phyloP scores from a whole-genome alignment of 2,888 invertebrate species.

The Nowickia ferox region DNA sequence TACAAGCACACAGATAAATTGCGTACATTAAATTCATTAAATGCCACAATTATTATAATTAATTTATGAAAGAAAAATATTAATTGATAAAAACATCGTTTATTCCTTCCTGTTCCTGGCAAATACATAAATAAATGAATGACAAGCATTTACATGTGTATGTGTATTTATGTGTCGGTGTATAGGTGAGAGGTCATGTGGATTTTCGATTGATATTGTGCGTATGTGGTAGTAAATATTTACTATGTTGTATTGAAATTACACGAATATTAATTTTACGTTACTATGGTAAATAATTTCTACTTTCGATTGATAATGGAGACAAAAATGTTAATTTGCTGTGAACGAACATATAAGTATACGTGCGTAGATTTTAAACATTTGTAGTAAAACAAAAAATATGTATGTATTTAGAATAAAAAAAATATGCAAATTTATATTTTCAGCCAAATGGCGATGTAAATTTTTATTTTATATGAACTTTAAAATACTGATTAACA shows the following conservation, averaged over 20 bases:
- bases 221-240: background rate
- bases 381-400: no score
- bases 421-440: no score
- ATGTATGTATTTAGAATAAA: no score
- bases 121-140: constrained; percentile 30
- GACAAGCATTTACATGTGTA: background rate
- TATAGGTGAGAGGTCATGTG: background rate
- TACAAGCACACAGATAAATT: constrained; percentile 34
- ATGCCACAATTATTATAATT: constrained; percentile 83
- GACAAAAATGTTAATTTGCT: constrained; percentile 31
- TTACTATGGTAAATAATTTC: constrained; percentile 31
- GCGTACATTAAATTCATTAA: constrained; percentile 75
- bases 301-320: background rate
- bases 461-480: no score
- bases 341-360: background rate
- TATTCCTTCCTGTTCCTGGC: constrained; percentile 20
- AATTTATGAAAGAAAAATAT: constrained; percentile 78
- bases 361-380: no score
- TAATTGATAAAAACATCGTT: constrained; percentile 66
- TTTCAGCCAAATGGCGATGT: no score
- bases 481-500: no score
- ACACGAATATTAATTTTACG: constrained; percentile 24
- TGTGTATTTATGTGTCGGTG: background rate
- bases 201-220: background rate
- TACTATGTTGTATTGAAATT: constrained; percentile 22